A percentile compares a stretch with the other conserved stretches of the same genome.
Evolutionary conservation across 2,113 vertebrate genomes (phyloP).

Genomic region (Gopherus flavomarginatus): DNA sequence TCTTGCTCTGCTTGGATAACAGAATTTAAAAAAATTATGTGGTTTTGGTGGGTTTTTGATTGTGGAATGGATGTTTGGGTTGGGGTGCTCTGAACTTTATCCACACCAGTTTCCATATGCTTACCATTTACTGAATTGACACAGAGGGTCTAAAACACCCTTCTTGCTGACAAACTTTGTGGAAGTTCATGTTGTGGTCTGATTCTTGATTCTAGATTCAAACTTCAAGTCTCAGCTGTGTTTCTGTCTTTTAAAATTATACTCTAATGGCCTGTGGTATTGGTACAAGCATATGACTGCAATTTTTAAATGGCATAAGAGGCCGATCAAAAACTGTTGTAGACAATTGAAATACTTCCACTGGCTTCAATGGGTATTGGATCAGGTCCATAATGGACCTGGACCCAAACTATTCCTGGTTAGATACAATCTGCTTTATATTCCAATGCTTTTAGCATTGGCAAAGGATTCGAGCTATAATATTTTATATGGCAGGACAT

Average conservation of each 20-base stretch:
- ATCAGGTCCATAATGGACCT: not conserved
- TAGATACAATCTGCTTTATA: not conserved
- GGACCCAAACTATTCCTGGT: not conserved
- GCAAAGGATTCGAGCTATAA: not conserved
- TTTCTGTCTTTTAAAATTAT: not conserved
- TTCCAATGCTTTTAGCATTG: not conserved
- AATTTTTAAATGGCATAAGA: not conserved
- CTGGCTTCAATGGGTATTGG: not conserved
- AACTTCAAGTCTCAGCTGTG: not conserved
- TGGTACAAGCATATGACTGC: not conserved
- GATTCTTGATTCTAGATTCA: not conserved
- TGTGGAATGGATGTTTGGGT: fast-evolving
- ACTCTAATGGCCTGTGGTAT: not conserved
- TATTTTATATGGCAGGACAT: not conserved
- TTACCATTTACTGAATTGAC: not conserved
- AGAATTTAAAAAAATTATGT: fast-evolving
- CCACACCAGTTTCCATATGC: not conserved
- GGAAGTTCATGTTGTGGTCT: not conserved
- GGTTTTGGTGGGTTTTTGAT: not conserved
- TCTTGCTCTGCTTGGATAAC: not conserved
- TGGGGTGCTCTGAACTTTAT: not conserved
- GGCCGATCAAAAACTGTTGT: not conserved
- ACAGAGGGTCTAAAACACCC: not conserved
- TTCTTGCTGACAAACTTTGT: not conserved
- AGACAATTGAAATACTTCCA: not conserved